Percentiles rank a stretch among this genome's conserved stretches.
phyloP scores from a whole-genome alignment of 2,888 invertebrate species.

The Iselma pallidipennis region DNA sequence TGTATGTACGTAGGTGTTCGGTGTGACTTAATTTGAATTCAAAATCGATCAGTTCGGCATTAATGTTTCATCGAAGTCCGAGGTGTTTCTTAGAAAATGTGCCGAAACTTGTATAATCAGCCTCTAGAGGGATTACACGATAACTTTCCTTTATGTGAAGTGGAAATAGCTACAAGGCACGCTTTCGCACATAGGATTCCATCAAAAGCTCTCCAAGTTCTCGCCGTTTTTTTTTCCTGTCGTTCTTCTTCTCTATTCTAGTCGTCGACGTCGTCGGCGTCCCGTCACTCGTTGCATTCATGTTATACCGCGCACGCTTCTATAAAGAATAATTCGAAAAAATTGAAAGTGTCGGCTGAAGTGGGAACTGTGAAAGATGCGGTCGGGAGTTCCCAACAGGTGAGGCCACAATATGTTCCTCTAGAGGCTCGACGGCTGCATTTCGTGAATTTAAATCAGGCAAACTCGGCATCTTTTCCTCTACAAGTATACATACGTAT shows the following conservation, averaged over 20 bases:
- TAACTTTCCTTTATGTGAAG: neutral
- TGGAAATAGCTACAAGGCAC: neutral
- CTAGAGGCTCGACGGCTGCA: slow-evolving; percentile 15
- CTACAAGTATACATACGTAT: no score
- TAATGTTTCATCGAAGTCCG: neutral
- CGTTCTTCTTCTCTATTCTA: no score
- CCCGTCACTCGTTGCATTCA: neutral
- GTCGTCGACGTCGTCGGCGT: neutral
- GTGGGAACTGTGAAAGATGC: neutral
- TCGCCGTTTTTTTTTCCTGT: neutral
- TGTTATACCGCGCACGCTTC: neutral
- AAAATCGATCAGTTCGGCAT: neutral
- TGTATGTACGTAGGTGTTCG: neutral
- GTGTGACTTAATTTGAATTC: neutral
- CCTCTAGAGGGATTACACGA: neutral
- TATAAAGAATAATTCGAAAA: neutral
- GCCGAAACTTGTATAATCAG: neutral
- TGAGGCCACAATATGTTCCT: slow-evolving; percentile 24
- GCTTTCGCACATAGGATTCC: neutral
- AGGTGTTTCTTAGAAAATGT: neutral
- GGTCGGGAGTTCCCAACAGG: slow-evolving; percentile 13
- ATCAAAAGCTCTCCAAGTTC: neutral
- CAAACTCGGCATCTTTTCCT: slow-evolving; percentile 13
- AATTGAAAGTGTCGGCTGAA: neutral
- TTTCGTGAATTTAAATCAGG: slow-evolving; percentile 24